phyloP scores from a whole-genome alignment of 1,140 invertebrate genomes.

The Calephelis virginiensis region DNA sequence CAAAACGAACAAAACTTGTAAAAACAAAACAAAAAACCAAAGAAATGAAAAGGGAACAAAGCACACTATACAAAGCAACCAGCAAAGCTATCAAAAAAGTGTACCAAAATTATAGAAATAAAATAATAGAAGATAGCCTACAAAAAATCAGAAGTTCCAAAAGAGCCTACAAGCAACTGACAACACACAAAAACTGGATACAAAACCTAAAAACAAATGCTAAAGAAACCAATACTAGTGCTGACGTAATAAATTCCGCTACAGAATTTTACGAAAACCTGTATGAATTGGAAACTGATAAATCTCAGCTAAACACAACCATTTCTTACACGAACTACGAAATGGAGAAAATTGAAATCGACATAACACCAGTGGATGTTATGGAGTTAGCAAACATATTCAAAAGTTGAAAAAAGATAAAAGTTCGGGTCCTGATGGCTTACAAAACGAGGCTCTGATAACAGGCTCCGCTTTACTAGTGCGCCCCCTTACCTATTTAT shows the following conservation, averaged over 20 bases:
- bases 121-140: conserved; percentile 27
- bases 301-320: background rate
- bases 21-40: conserved; percentile 27
- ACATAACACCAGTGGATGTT: background rate
- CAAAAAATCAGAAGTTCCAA: conserved; percentile 16
- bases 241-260: conserved; percentile 27
- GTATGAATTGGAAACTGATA: conserved; percentile 19
- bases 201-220: conserved; percentile 22
- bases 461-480: conserved; percentile 13
- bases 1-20: conserved; percentile 28
- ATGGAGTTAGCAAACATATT: background rate
- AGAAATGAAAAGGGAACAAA: conserved; percentile 29
- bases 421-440: background rate
- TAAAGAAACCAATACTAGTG: conserved; percentile 25
- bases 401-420: background rate
- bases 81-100: conserved; percentile 27
- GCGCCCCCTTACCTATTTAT: conserved; percentile 21
- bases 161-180: conserved; percentile 31
- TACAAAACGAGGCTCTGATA: conserved; percentile 23
- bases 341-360: background rate
- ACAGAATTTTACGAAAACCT: conserved; percentile 27
- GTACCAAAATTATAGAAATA: conserved; percentile 26
- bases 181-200: conserved; percentile 32
- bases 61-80: conserved; percentile 27
- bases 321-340: background rate